Base-by-base conservation (phyloP, 2,113 vertebrate species). In the Siphamia tubifer region DNA sequence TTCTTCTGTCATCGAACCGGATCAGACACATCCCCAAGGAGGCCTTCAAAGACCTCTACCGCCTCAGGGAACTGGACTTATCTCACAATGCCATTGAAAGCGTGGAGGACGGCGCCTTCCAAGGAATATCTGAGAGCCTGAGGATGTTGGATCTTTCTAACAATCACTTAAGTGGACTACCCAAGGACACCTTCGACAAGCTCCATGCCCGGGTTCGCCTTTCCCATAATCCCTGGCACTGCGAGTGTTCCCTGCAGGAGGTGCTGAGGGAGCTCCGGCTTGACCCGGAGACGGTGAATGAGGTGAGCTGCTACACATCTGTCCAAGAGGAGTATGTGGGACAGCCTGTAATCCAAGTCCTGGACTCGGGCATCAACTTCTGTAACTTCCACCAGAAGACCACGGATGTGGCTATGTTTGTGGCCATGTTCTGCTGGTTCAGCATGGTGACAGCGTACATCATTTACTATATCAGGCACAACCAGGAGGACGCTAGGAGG, bases 401-500 rank as follows among this genome's bases (percentile, higher is more conserved):
- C 24, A 96, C 86, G 0, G 95, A 96, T 0, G 85, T 94, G 52
- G 95, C 95, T 76, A 90, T 95, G 95, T 91, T 97, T 11, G 74
- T 96, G 79, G 91, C 95, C 82, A 95, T 96, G 96, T 96, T 95
- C 2, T 93, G 87, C 84, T 98, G 96, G 95, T 95, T 98, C 19
- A 62, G 94, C 71, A 95, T 95, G 95, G 94, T 96, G 54, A 91
- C 94, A 0, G 65, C 82, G 15, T 96, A 96, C 0, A 79, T 96
- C 0, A 78, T 95, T 6, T 95, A 95, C 83, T 96, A 96, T 0
- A 93, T 95, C 52, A 91, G 92, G 8, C 95, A 96, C 86, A 97
- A 96, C 79, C 93, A 86, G 25, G 94, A 96, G 54, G 94, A 94
- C 0, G 76, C 94, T 60, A 79, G 91, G 71, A 85, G 90, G 65